Conservation (phyloP, 2,888 invertebrate species). For the Euplexia lucipara region DNA sequence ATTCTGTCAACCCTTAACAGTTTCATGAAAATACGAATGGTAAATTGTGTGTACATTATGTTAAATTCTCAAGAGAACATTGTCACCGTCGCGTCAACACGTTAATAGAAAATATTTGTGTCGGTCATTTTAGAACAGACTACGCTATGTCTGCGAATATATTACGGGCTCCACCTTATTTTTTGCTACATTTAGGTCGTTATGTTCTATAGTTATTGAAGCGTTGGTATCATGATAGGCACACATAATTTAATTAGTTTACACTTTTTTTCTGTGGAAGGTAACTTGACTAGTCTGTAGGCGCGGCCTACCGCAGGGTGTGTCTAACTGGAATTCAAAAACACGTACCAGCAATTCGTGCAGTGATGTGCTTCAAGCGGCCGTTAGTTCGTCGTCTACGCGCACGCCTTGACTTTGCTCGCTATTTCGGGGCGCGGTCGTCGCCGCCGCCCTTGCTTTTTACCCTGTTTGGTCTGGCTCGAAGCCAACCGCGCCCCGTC, state of each 20-base stretch:
- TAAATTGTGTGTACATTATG: slow-evolving; percentile 25
- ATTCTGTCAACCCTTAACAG: slow-evolving; percentile 58
- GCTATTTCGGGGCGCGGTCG: slow-evolving; percentile 89
- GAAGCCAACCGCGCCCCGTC: slow-evolving; percentile 84
- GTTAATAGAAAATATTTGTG: slow-evolving; percentile 42
- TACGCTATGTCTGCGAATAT: slow-evolving; percentile 43
- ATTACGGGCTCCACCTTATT: slow-evolving; percentile 45
- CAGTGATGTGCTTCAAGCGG: slow-evolving; percentile 65
- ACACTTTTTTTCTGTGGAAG: slow-evolving; percentile 63
- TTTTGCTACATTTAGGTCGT: slow-evolving; percentile 52
- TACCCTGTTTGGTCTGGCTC: slow-evolving; percentile 89
- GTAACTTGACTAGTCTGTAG: slow-evolving; percentile 59
- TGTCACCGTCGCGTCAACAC: slow-evolving; percentile 14
- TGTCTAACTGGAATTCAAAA: slow-evolving; percentile 66
- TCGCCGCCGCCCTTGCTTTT: slow-evolving; percentile 87
- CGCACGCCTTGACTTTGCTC: slow-evolving; percentile 89
- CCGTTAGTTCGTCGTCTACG: slow-evolving; percentile 71
- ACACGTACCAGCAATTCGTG: slow-evolving; percentile 58
- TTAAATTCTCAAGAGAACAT: slow-evolving; percentile 52
- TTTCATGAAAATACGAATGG: slow-evolving; percentile 15
- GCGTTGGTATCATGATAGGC: slow-evolving; percentile 55
- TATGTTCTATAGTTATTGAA: slow-evolving; percentile 59
- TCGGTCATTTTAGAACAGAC: slow-evolving; percentile 47
- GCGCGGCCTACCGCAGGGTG: slow-evolving; percentile 71
- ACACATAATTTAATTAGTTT: slow-evolving; percentile 69